phyloP scores from a whole-genome alignment of 2,888 invertebrate species.

The Charanyca ferruginea region DNA sequence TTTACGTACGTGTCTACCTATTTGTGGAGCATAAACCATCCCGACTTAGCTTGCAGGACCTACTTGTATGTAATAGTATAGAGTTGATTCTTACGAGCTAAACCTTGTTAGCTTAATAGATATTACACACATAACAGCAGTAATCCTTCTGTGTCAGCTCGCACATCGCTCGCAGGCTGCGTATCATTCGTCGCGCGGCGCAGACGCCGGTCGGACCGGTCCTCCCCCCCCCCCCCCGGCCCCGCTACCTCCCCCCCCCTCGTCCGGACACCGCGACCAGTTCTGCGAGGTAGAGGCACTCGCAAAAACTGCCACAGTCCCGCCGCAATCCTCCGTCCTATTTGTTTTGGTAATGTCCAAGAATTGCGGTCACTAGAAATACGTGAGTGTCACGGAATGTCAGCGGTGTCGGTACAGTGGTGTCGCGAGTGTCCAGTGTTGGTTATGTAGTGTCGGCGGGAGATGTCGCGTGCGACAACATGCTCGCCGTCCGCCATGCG shows the following conservation, averaged over 20 bases:
- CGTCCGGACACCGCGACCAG: slow-evolving; percentile 54
- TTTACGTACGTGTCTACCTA: background rate
- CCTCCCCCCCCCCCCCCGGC: slow-evolving; percentile 40
- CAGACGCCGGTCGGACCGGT: slow-evolving; percentile 66
- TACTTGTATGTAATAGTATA: too few relatives aligned
- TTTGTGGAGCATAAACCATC: too few relatives aligned
- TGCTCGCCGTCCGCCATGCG: slow-evolving; percentile 84
- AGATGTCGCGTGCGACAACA: slow-evolving; percentile 74
- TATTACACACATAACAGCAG: background rate
- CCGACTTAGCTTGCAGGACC: background rate
- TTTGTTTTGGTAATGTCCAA: slow-evolving; percentile 71
- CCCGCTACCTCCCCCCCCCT: slow-evolving; percentile 23
- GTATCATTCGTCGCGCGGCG: slow-evolving; percentile 63
- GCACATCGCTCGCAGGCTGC: slow-evolving; percentile 20
- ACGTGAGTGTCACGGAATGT: slow-evolving; percentile 54
- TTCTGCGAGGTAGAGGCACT: slow-evolving; percentile 63
- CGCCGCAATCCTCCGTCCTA: slow-evolving; percentile 63
- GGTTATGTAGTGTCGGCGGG: slow-evolving; percentile 66
- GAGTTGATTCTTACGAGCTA: too few relatives aligned
- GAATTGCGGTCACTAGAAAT: slow-evolving; percentile 59
- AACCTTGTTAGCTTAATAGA: background rate
- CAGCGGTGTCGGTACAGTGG: slow-evolving; percentile 51
- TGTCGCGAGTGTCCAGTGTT: slow-evolving; percentile 60
- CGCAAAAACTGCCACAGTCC: slow-evolving; percentile 70
- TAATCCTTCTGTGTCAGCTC: slow-evolving; percentile 33